Base-by-base conservation (phyloP, 53 echinoderm and acorn worm species). In the Holothuria leucospilota region DNA sequence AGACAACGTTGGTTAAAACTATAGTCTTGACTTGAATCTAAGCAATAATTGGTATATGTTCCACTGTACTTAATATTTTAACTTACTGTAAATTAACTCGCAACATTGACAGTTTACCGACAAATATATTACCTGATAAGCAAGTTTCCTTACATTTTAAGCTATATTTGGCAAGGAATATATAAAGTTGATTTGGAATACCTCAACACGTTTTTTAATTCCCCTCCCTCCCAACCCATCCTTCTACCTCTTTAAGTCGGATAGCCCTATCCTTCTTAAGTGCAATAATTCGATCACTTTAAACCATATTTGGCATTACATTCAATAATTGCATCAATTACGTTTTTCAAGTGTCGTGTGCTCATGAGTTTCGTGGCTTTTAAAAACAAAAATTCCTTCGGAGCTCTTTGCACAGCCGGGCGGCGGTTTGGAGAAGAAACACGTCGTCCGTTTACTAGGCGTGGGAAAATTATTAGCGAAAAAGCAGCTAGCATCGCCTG, bases 201-300 rank as follows among this genome's bases (percentile, higher is more conserved):
- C 4, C 40, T 8, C 52, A 56, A 16, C 8, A 56, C 56, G 16
- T 13, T 56, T 18, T 49, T 15, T 16, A 2, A 15, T 10, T 56
- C 1, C 8, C 56, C 0, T 56, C 1, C 4, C 56, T 18, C 4
- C 6, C 56, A 56, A 56, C 2, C 18, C 16, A 56, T 49, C 56
- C 16, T 18, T 4, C 56, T 18, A 56, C 51, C 73, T 30, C 80
- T 80, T 80, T 80, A 80, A 80, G 21, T 21, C 8, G 25, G 26
- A 75, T 75, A 25, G n/a, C 41, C 61, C 59, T 53, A 60, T 59
- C 80, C n/a, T 60, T 80, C 38, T 29, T 61, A 25, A 59, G 58
- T 80, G 60, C 80, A 26, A 80, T 80, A 80, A 80, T 80, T 80
- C 59, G 80, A 80, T 80, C 80, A 80, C 80, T 56, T 59, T 56